phyloP scores from a whole-genome alignment of 2,888 invertebrate species.

The Schizotus pectinicornis region DNA sequence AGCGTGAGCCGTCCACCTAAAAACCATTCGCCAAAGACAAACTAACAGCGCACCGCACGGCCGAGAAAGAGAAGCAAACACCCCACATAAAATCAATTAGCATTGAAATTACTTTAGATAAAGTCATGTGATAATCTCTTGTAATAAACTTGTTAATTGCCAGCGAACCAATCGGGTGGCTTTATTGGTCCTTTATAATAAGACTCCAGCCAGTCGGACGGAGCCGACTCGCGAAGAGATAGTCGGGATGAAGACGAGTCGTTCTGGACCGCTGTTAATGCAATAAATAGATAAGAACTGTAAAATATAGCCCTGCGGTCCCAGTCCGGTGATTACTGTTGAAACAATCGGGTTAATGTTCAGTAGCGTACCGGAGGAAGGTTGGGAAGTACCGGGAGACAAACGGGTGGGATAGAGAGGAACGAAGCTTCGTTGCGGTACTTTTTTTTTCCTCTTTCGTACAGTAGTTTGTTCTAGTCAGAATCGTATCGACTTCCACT shows the following conservation, averaged over 20 bases:
- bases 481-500: constrained; percentile 9
- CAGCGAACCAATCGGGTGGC: constrained; percentile 52
- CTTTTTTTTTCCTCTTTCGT: constrained; percentile 35
- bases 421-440: constrained; percentile 16
- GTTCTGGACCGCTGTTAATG: constrained; percentile 43
- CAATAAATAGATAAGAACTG: constrained; percentile 54
- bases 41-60: background rate
- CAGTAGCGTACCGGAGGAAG: constrained; percentile 11
- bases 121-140: constrained; percentile 55
- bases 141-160: constrained; percentile 59
- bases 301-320: constrained; percentile 52
- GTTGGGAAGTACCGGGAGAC: background rate
- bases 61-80: constrained; percentile 24
- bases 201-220: constrained; percentile 37
- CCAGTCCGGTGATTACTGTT: constrained; percentile 46
- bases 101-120: constrained; percentile 56
- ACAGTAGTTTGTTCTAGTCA: constrained; percentile 33
- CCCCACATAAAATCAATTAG: constrained; percentile 55
- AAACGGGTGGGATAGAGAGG: background rate
- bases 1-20: constrained; percentile 10
- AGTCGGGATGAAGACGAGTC: constrained; percentile 1
- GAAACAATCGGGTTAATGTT: constrained; percentile 40
- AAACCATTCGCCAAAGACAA: constrained; percentile 3
- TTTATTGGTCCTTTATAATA: constrained; percentile 55
- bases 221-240: constrained; percentile 2